phyloP scores from a whole-genome alignment of 1,140 invertebrate species.

The Asobara japonica region DNA sequence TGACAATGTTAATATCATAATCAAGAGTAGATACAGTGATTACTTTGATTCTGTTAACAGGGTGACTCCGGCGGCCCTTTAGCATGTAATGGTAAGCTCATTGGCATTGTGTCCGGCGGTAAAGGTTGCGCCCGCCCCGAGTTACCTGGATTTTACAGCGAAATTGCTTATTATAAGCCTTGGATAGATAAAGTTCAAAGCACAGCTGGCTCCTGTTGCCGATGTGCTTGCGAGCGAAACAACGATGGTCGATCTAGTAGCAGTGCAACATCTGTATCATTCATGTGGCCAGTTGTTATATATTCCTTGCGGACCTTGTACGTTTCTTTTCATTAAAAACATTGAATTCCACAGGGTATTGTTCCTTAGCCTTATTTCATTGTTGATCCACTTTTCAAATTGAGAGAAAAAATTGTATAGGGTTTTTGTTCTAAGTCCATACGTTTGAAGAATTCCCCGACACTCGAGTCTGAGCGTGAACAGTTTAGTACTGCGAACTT shows the following conservation, averaged over 20 bases:
- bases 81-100: conserved; percentile 58
- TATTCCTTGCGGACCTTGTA: not conserved
- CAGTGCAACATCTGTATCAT: not conserved
- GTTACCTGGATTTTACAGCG: conserved; percentile 68
- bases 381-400: too few species aligned
- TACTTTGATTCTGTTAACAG: conserved; percentile 46
- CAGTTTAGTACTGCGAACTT: too few species aligned
- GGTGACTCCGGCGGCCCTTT: conserved; percentile 69
- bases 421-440: too few species aligned
- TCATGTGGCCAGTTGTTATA: not conserved
- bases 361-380: too few species aligned
- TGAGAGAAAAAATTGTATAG: too few species aligned
- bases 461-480: too few species aligned
- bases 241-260: not conserved
- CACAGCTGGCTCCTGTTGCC: not conserved
- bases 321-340: not conserved
- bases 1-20: too few species aligned
- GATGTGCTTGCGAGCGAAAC: not conserved
- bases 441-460: too few species aligned
- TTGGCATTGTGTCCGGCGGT: conserved; percentile 70
- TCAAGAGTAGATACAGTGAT: too few species aligned
- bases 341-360: too few species aligned
- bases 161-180: conserved; percentile 61
- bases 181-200: conserved; percentile 59
- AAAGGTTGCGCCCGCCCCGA: conserved; percentile 67